A percentile compares a stretch with the other conserved stretches of the same genome.
Conservation (phyloP, 53 echinoderm and acorn worm genomes). For the Apostichopus leukothele region DNA sequence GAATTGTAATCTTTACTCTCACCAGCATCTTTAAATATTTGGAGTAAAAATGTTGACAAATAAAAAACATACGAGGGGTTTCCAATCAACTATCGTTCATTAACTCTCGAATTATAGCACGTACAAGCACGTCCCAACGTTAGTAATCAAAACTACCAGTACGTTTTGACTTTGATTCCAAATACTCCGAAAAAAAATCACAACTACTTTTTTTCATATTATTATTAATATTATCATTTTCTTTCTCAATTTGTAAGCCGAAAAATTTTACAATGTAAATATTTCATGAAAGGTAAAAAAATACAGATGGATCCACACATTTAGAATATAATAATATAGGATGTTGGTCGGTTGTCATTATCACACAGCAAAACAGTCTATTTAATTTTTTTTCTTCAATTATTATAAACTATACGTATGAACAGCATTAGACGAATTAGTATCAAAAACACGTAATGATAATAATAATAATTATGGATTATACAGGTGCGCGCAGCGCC, state of each 20-base stretch:
- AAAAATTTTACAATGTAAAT: background rate
- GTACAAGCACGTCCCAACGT: too few relatives aligned
- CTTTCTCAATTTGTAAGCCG: too few relatives aligned
- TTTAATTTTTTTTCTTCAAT: background rate
- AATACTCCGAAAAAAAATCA: background rate
- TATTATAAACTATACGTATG: background rate
- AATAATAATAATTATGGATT: background rate
- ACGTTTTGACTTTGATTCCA: too few relatives aligned
- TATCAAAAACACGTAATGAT: background rate
- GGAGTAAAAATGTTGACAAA: too few relatives aligned
- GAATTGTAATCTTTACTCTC: too few relatives aligned
- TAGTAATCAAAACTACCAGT: too few relatives aligned
- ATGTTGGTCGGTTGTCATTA: background rate
- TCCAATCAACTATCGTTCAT: too few relatives aligned
- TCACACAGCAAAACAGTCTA: background rate
- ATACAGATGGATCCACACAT: background rate
- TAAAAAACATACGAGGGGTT: too few relatives aligned
- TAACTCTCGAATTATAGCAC: too few relatives aligned
- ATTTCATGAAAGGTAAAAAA: background rate
- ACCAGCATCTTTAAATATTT: too few relatives aligned
- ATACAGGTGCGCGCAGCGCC: slow-evolving; percentile 1
- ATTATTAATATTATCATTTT: background rate
- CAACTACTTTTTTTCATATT: background rate
- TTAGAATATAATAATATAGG: background rate
- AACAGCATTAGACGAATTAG: background rate